Conservation (phyloP, 1,140 invertebrate species). For the fruit fly (Drosophila melanogaster) region DNA sequence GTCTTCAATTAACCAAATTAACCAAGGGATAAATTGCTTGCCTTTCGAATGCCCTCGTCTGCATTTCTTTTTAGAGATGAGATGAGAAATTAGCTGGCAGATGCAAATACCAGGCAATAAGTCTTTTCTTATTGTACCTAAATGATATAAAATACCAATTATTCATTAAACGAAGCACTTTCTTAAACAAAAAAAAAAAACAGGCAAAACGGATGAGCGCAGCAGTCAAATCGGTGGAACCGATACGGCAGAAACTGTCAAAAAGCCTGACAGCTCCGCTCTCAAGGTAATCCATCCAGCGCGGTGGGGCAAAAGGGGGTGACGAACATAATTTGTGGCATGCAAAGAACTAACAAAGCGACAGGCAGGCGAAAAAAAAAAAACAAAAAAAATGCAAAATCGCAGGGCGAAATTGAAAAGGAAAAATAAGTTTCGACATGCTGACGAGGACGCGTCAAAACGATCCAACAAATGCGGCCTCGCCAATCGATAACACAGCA, state of each 20-base stretch:
- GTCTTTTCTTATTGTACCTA: neutral
- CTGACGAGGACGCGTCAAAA: conserved; percentile 78
- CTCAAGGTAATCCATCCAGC: conserved; percentile 9
- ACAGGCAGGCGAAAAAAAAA: conserved; percentile 33
- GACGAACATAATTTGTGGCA: conserved; percentile 75
- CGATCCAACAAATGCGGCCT: conserved; percentile 67
- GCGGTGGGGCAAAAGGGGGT: neutral
- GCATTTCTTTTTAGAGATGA: conserved; percentile 16
- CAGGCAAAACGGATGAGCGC: neutral
- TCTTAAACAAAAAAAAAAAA: neutral
- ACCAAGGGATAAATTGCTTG: conserved; percentile 68
- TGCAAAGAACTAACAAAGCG: conserved; percentile 80
- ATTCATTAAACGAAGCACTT: neutral
- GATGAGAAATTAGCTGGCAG: conserved; percentile 43
- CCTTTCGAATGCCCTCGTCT: conserved; percentile 27
- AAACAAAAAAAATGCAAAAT: conserved; percentile 4
- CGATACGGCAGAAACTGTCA: conserved; percentile 31
- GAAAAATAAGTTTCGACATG: conserved; percentile 65
- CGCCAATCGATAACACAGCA: conserved; percentile 55
- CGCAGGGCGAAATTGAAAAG: conserved; percentile 35
- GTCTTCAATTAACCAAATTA: conserved; percentile 81
- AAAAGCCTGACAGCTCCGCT: conserved; percentile 31
- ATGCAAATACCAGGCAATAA: neutral
- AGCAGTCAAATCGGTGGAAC: conserved; percentile 21
- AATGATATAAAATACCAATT: neutral